A percentile compares a stretch with the other conserved stretches of the same genome.
phyloP scores from a whole-genome alignment of 1,140 invertebrate species.

The Araneus ventricosus region DNA sequence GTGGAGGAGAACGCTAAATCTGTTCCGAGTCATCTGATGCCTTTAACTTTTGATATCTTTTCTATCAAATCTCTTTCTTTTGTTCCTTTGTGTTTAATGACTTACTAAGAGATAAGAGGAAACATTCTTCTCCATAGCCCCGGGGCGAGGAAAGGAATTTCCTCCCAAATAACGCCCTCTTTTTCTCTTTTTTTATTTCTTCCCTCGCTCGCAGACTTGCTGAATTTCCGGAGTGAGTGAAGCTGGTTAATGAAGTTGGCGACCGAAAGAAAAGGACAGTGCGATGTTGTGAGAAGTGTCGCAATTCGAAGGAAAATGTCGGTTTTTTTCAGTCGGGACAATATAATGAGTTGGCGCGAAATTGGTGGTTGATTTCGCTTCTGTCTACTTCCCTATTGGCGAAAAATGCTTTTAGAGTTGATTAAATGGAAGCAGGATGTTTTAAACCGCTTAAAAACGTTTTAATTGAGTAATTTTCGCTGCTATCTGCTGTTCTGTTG shows the following conservation, averaged over 20 bases:
- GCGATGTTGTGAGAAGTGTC: neutral
- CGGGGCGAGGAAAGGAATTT: conserved; percentile 4
- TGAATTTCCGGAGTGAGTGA: conserved; percentile 11
- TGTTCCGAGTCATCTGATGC: neutral
- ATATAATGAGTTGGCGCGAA: neutral
- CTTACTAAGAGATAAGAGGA: conserved; percentile 26
- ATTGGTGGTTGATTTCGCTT: neutral
- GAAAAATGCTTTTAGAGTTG: neutral
- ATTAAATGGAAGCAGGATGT: neutral
- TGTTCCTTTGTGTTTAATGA: conserved; percentile 36
- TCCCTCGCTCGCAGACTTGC: neutral
- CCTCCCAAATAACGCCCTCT: neutral
- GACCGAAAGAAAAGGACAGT: neutral
- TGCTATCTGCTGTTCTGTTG: no score
- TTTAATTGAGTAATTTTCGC: no score
- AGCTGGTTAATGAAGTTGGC: neutral
- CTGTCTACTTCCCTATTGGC: neutral
- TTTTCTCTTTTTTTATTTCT: neutral
- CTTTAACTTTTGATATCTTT: conserved; percentile 11
- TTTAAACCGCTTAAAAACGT: no score
- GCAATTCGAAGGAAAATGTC: neutral
- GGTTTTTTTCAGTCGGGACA: neutral
- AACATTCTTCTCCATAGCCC: conserved; percentile 13
- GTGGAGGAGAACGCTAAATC: neutral
- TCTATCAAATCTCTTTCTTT: conserved; percentile 12